Evolutionary conservation across 37 sponge, comb jelly and placozoan species (phyloP), one percentile per base, ranked within the genome.

Genomic region (Halichondria panicea): DNA sequence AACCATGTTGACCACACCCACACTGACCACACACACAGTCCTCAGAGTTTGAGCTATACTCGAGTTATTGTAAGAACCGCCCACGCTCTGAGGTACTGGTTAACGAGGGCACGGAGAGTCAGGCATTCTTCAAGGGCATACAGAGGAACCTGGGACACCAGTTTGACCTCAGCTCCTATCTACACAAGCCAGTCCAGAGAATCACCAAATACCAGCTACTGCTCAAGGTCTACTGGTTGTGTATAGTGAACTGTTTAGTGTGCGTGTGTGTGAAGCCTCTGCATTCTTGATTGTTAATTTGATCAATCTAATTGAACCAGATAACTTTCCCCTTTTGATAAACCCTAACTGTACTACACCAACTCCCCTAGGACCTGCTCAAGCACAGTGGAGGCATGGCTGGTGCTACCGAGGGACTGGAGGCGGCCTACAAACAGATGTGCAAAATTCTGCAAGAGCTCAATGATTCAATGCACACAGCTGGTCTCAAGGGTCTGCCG

Each of bases 131-230:
- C 74, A 76, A 80, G 75, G 92, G 72, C 18, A 80, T 90, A 39
- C 91, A 90, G 61, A 46, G 58, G 37, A 70, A 59, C 0, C 62
- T 90, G 52, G 85, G 59, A 43, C 86, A 90, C 56, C 66, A 68
- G 41, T 62, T 90, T 3, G 78, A 81, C 31, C 91, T 90, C 43
- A 75, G 70, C 53, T 80, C 91, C 15, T 90, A 81, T 71, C 81
- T 90, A 42, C 55, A 85, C 61, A 90, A 90, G 32, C 91, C 91
- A 27, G 76, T 90, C 11, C 91, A 90, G 59, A 75, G 91, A 46
- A 76, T 90, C 72, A 90, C 91, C 6, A 90, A 90, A 55, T 90
- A 90, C 62, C 91, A 90, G 63, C 78, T 90, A 0, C 76, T 90
- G 9, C 72, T 90, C 54, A 90, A 90, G 76, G 87, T 87, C 4